phyloP scores from a whole-genome alignment of 1,140 invertebrate genomes.

The Zaprionus capensis region DNA sequence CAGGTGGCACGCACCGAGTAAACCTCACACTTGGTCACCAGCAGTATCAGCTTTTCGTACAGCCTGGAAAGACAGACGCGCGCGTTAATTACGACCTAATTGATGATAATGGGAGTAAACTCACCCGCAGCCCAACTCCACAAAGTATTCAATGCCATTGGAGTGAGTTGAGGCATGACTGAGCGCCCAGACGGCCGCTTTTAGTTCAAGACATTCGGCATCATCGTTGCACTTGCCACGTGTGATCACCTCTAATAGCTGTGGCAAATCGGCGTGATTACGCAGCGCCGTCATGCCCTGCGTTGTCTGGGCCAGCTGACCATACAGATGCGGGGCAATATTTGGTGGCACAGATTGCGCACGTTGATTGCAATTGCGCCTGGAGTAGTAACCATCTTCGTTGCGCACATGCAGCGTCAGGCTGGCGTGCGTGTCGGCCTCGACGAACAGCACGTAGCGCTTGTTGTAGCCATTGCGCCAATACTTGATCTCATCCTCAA shows the following conservation, averaged over 20 bases:
- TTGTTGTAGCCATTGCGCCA: conserved; percentile 91
- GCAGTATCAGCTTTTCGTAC: conserved; percentile 83
- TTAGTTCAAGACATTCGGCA: conserved; percentile 90
- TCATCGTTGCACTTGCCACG: conserved; percentile 86
- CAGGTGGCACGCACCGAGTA: conserved; percentile 95
- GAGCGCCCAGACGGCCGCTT: conserved; percentile 95
- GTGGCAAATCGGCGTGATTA: conserved; percentile 84
- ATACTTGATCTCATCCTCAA: conserved; percentile 89
- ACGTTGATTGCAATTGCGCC: conserved; percentile 85
- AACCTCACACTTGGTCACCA: conserved; percentile 91
- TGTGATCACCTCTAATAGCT: conserved; percentile 84
- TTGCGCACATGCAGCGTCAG: conserved; percentile 93
- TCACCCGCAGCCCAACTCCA: conserved; percentile 84
- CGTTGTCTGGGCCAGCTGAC: conserved; percentile 92
- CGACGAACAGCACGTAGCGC: conserved; percentile 94
- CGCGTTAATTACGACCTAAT: background rate
- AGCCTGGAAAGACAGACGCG: conserved; percentile 47
- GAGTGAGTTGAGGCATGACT: conserved; percentile 92
- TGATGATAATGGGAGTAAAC: background rate
- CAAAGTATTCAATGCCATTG: conserved; percentile 90
- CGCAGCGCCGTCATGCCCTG: conserved; percentile 89
- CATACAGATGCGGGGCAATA: conserved; percentile 94
- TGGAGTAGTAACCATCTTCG: conserved; percentile 91
- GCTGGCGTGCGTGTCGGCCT: conserved; percentile 94
- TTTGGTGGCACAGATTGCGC: conserved; percentile 83